These are phyloP conservation scores for Drosophila jambulina DNA, from an alignment of 1,140 invertebrate genomes.

Conservation along the genomic window DNA sequence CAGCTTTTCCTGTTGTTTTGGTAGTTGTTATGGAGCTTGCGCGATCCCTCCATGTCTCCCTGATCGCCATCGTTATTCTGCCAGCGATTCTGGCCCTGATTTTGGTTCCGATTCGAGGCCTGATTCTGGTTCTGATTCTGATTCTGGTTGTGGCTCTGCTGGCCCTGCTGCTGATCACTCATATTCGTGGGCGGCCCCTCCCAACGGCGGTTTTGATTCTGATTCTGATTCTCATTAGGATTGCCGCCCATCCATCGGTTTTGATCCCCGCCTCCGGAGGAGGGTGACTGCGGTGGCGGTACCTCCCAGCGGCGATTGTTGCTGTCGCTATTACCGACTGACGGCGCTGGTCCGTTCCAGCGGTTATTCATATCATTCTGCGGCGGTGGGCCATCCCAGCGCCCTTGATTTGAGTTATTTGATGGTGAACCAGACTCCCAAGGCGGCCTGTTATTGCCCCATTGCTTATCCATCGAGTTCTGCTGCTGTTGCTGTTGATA, in stretches of 20 bases:
- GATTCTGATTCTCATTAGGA: slow-evolving; percentile 1
- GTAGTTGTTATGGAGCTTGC: slow-evolving; percentile 14
- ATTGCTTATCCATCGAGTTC: slow-evolving; percentile 30
- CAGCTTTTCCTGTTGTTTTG: slow-evolving; percentile 26
- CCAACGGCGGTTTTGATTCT: slow-evolving; percentile 14
- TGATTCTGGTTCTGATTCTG: background rate
- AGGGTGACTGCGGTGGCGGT: slow-evolving; percentile 3
- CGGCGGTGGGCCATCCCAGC: slow-evolving; percentile 45
- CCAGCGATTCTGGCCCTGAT: slow-evolving; percentile 39
- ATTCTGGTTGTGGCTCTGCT: background rate
- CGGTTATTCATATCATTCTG: slow-evolving; percentile 21
- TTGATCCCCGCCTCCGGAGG: background rate
- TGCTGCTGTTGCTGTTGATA: slow-evolving; percentile 1
- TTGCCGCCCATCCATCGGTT: slow-evolving; percentile 18
- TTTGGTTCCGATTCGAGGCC: slow-evolving; percentile 13
- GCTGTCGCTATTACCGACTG: background rate
- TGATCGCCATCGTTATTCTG: slow-evolving; percentile 22
- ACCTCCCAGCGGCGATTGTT: slow-evolving; percentile 41
- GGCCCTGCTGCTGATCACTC: slow-evolving; percentile 9
- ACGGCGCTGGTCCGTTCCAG: slow-evolving; percentile 18
- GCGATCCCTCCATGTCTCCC: slow-evolving; percentile 2
- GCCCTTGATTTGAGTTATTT: background rate
- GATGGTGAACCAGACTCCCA: slow-evolving; percentile 16
- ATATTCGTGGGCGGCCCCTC: slow-evolving; percentile 25
- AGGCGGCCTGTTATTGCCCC: slow-evolving; percentile 24